These are phyloP conservation scores for Fabriciana adippe DNA, from an alignment of 2,888 invertebrate species.

Conservation along the genomic window DNA sequence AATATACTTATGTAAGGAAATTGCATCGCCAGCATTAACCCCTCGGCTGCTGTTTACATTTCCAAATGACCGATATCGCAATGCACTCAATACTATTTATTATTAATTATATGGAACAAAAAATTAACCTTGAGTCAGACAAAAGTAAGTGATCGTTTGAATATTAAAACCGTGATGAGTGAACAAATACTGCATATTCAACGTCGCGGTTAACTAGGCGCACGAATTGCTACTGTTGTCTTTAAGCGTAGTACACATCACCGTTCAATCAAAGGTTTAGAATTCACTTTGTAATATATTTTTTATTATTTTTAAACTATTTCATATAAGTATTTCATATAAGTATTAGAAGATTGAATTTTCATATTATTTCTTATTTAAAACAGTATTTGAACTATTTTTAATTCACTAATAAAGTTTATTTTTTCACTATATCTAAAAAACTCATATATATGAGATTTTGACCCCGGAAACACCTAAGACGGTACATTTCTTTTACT, in stretches of 20 bases:
- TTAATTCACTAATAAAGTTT: no score
- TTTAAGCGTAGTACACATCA: conserved; percentile 3
- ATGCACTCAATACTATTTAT: conserved; percentile 41
- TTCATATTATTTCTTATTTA: no score
- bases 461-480: no score
- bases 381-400: no score
- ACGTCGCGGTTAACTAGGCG: conserved; percentile 67
- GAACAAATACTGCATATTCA: conserved; percentile 71
- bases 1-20: not conserved
- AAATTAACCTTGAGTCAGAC: conserved; percentile 70
- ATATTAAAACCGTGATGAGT: conserved; percentile 65
- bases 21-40: not conserved
- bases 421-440: no score
- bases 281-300: no score
- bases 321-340: no score
- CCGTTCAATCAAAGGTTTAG: no score
- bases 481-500: no score
- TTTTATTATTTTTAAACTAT: no score
- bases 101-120: conserved; percentile 60
- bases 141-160: conserved; percentile 69
- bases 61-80: conserved; percentile 32
- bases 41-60: conserved; percentile 34
- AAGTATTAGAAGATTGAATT: no score
- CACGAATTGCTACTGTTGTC: conserved; percentile 51
- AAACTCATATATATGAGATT: no score